Base-by-base conservation (phyloP, 2,888 invertebrate genomes). In the Netelia virgata region DNA sequence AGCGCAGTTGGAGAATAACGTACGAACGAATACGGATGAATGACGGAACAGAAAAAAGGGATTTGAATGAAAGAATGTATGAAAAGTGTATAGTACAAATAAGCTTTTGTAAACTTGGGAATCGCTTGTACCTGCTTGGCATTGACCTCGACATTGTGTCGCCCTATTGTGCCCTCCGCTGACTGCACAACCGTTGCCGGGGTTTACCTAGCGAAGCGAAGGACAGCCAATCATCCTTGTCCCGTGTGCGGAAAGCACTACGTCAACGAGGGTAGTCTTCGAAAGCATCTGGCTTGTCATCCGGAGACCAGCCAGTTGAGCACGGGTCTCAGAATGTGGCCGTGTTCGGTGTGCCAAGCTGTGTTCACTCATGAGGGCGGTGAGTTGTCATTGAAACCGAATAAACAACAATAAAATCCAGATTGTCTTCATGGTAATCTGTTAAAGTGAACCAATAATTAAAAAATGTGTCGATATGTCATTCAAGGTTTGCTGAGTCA, bases 221-320 rank as follows among this genome's bases (percentile, higher is more conserved):
- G 98, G 94, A 97, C 98, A 90, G 98, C 98, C 90, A 98, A 98
- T 94, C 98, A 98, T 94, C 98, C 98, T 74, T 98, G 98, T 93
- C 98, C 98, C 23, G 97, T 98, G 63, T 98, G 98, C 94, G 98
- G 98, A 89, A 98, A 98, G 94, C 98, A 98, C 94, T 98, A 98
- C 94, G 98, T 98, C 89, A 98, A 98, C 94, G 98, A 98, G 94
- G 98, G 98, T 86, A 98, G 98, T 88, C 94, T 98, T 92, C 96
- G 98, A 92, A 98, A 98, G 94, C 98, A 98, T 94, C 95, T 98
- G 91, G 98, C 98, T 88, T 98, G 98, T 92, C 98, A 98, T 94
- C 98, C 98, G 69, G 98, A 98, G 95, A 97, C 98, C 75, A 96
- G 96, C 88, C 97, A 97, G 94, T 95, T 97, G 88, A 97, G 97